Evolutionary conservation across 2,797 vertebrate genomes (phyloP).

Genomic region (Trematomus bernacchii): DNA sequence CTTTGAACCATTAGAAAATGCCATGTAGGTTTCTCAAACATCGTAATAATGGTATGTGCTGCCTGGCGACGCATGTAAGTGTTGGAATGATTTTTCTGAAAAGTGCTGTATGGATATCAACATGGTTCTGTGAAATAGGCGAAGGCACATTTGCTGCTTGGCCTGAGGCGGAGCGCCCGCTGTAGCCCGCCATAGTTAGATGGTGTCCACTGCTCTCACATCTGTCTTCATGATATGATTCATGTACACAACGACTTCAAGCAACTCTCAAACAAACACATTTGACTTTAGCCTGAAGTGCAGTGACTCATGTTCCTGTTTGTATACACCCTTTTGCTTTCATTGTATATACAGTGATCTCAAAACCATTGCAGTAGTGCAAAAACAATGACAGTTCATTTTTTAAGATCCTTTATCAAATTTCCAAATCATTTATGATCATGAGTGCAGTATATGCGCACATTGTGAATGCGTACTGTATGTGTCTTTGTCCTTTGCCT

Average conservation of each 20-base stretch:
- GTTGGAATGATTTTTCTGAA: conserved; percentile 21
- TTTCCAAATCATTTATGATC: conserved; percentile 19
- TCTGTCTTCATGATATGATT: conserved; percentile 13
- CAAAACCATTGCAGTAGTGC: neutral
- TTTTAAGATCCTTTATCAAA: conserved; percentile 16
- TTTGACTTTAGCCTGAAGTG: neutral
- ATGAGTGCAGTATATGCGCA: conserved; percentile 7
- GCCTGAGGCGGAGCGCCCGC: conserved; percentile 22
- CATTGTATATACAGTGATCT: conserved; percentile 12
- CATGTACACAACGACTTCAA: conserved; percentile 10
- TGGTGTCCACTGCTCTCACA: conserved; percentile 16
- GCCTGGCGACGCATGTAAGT: conserved; percentile 34
- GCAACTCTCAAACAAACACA: neutral
- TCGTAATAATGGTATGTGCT: conserved; percentile 57
- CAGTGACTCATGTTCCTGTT: neutral
- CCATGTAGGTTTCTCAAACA: neutral
- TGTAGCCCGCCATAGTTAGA: conserved; percentile 11
- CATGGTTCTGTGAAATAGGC: conserved; percentile 45
- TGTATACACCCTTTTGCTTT: conserved; percentile 9
- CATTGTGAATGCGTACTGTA: conserved; percentile 11
- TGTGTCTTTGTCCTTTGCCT: conserved; percentile 28
- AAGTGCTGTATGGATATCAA: conserved; percentile 30
- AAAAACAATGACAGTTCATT: conserved; percentile 34
- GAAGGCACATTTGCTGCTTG: conserved; percentile 28
- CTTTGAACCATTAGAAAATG: conserved; percentile 39